phyloP scores from a whole-genome alignment of 2,888 invertebrate species.

The Eupithecia abbreviata region DNA sequence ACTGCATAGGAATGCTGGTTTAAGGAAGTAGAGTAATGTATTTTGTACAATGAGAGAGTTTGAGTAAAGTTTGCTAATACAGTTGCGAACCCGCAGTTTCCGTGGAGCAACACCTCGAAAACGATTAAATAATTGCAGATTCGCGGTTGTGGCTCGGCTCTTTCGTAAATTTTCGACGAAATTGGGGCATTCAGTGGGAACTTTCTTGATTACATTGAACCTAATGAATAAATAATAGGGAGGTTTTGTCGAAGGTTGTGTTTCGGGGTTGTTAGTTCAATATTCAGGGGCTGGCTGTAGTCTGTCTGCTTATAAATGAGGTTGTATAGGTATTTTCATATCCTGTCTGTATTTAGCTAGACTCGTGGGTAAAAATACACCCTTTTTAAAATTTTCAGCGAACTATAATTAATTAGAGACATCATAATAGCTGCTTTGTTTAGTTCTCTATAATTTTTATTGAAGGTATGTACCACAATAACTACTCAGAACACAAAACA shows the following conservation, averaged over 20 bases:
- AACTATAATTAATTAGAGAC: no score
- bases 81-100: slow-evolving; percentile 66
- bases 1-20: background rate
- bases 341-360: slow-evolving; percentile 7
- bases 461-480: no score
- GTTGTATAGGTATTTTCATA: slow-evolving; percentile 34
- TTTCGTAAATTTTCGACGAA: slow-evolving; percentile 71
- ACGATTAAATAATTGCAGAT: slow-evolving; percentile 79
- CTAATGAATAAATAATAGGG: slow-evolving; percentile 69
- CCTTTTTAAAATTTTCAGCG: no score
- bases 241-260: slow-evolving; percentile 55
- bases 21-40: slow-evolving; percentile 43
- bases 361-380: background rate
- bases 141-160: slow-evolving; percentile 66
- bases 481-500: no score
- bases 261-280: slow-evolving; percentile 50
- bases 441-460: no score
- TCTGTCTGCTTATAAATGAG: slow-evolving; percentile 40
- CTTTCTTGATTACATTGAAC: slow-evolving; percentile 71
- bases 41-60: slow-evolving; percentile 6
- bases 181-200: slow-evolving; percentile 70
- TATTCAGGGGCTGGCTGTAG: slow-evolving; percentile 45
- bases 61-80: slow-evolving; percentile 49
- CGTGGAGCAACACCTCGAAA: slow-evolving; percentile 74
- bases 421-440: no score